Conservation (phyloP, 2,888 invertebrate genomes). For the Diarsia mendica region DNA sequence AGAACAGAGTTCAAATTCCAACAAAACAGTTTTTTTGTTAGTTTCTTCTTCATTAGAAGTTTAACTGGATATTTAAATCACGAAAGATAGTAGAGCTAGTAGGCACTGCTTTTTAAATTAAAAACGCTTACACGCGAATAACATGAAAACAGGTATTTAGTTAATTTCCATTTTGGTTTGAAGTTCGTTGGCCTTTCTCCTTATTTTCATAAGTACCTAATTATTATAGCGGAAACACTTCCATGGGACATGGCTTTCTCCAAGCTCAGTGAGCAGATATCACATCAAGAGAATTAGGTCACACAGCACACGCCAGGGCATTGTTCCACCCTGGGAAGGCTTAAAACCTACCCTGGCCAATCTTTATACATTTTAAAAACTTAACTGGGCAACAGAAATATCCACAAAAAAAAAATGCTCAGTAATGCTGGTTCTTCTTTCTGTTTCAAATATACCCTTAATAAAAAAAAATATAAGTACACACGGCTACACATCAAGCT, state of each 20-base stretch:
- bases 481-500: too few species aligned
- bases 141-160: not conserved
- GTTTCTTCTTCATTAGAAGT: not conserved
- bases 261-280: not conserved
- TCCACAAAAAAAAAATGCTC: not conserved
- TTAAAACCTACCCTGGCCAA: not conserved
- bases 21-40: not conserved
- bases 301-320: not conserved
- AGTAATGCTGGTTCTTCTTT: not conserved
- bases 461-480: not conserved
- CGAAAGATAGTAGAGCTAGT: too few species aligned
- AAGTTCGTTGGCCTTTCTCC: not conserved
- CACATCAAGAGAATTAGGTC: not conserved
- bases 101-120: not conserved
- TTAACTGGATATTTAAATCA: too few species aligned
- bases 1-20: not conserved
- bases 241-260: too few species aligned
- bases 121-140: not conserved
- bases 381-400: not conserved
- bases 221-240: not conserved
- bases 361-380: not conserved
- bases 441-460: not conserved
- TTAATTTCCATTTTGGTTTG: not conserved
- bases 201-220: not conserved
- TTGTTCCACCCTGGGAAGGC: not conserved